Evolutionary conservation across 2,888 invertebrate genomes (phyloP).

Genomic region (Pantelozetes paolii): DNA sequence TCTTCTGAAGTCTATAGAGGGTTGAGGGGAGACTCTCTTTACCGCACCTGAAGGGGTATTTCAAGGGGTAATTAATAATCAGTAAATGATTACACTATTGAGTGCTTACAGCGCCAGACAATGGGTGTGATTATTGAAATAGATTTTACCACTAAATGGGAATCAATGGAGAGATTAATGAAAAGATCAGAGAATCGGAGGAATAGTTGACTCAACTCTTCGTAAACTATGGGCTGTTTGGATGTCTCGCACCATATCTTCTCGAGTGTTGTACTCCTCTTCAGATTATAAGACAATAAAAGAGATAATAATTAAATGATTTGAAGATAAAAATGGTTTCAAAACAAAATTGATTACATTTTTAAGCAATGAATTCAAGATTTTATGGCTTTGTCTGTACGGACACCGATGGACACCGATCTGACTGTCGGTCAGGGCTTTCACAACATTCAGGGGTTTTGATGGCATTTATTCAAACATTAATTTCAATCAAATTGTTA

Average conservation of each 20-base stretch:
- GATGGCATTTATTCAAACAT: background rate
- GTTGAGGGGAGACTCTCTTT: conserved; percentile 25
- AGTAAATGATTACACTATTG: background rate
- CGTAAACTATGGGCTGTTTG: conserved; percentile 25
- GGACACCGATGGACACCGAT: background rate
- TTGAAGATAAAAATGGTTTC: background rate
- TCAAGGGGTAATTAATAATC: background rate
- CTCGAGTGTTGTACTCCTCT: conserved; percentile 43
- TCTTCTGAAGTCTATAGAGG: conserved; percentile 25
- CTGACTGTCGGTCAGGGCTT: background rate
- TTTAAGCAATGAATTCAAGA: background rate
- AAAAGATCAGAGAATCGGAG: background rate
- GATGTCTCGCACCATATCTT: conserved; percentile 26
- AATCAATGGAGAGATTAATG: too few relatives aligned
- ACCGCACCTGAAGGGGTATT: conserved; percentile 13
- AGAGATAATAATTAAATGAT: background rate
- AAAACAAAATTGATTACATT: background rate
- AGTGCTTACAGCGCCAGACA: conserved; percentile 9
- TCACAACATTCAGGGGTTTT: background rate
- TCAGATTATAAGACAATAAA: background rate
- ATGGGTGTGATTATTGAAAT: conserved; percentile 33
- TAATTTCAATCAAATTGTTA: too few relatives aligned
- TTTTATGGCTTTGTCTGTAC: conserved; percentile 9
- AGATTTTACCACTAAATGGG: conserved; percentile 16
- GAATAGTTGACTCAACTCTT: conserved; percentile 18